Conservation (phyloP, 2,113 vertebrate genomes). For the Prochilodus magdalenae region DNA sequence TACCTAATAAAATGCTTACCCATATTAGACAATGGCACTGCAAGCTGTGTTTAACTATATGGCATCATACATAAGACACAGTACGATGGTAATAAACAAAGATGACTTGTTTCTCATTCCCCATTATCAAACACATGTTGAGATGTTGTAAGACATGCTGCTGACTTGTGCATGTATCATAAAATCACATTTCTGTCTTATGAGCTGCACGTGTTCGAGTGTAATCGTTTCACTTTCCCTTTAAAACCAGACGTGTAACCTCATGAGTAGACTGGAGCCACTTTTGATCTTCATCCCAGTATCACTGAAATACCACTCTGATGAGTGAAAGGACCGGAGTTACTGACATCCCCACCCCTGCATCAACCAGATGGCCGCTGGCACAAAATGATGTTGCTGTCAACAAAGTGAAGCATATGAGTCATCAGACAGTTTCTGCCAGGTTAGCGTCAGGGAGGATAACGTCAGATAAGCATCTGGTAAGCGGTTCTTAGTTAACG, state of each 20-base stretch:
- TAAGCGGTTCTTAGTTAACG: background rate
- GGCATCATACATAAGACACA: background rate
- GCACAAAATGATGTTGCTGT: background rate
- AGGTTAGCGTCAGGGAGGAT: slow-evolving; percentile 19
- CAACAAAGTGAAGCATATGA: slow-evolving; percentile 23
- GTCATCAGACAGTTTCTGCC: slow-evolving; percentile 36
- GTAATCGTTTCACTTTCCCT: background rate
- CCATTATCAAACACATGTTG: background rate
- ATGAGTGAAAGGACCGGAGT: background rate
- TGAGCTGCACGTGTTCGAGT: background rate
- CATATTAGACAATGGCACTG: background rate
- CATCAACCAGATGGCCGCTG: background rate
- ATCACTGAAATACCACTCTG: background rate
- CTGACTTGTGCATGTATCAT: background rate
- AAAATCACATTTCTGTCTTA: background rate
- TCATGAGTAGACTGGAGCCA: background rate
- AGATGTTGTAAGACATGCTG: background rate
- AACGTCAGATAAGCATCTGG: slow-evolving; percentile 8
- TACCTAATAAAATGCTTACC: too few species aligned
- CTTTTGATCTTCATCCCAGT: background rate
- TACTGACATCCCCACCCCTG: background rate
- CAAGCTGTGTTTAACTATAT: background rate
- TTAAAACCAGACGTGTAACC: background rate
- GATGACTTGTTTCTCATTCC: background rate
- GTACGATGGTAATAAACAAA: background rate